Base-by-base conservation (phyloP, 2,888 invertebrate genomes). In the Drosophila pseudotakahashii region DNA sequence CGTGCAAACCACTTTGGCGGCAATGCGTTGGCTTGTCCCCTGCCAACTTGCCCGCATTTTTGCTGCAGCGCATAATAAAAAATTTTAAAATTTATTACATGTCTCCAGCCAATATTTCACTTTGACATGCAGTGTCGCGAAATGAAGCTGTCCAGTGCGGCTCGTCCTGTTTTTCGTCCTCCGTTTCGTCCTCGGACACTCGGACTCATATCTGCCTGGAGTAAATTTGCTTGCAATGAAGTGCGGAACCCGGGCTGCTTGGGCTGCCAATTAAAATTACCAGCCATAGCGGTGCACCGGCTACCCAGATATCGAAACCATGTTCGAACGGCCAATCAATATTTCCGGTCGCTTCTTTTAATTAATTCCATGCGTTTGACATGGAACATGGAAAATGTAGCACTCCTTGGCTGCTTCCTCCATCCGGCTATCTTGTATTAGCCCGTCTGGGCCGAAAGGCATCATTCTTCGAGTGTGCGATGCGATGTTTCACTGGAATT, bases 61-160 rank as follows among this genome's bases (percentile, higher is more conserved):
- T 66, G 73, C 60, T 76, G 81, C 74, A 75, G 78, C 68, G 71
- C 72, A 75, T 78, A 81, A 79, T 81, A 82, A 77, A 74, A 78
- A 84, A 83, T 74, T 78, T 79, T 89, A 63, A 90, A 90, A 90
- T 91, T 91, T 91, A 91, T 91, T 90, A 91, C 91, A 86, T 89
- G 87, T 89, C 90, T 90, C 87, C 88, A 87, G 89, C 90, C 90
- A 91, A 91, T 90, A 91, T 90, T 89, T 91, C 91, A 90, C 90
- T 89, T 89, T 90, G 89, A 90, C 89, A 88, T 90, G 86, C 88
- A 78, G 82, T 81, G 90, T 90, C 90, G 85, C 90, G 86, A 90
- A 89, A 90, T 90, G 85, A 89, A 89, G 90, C 90, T 89, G 90
- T 89, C 44, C 44, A 9, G 89, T 68, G 84, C 16, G 13, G 19